Percentiles rank a stretch among this genome's conserved stretches.
Conservation (phyloP, 2,797 vertebrate genomes). For the Thalassophryne amazonica region DNA sequence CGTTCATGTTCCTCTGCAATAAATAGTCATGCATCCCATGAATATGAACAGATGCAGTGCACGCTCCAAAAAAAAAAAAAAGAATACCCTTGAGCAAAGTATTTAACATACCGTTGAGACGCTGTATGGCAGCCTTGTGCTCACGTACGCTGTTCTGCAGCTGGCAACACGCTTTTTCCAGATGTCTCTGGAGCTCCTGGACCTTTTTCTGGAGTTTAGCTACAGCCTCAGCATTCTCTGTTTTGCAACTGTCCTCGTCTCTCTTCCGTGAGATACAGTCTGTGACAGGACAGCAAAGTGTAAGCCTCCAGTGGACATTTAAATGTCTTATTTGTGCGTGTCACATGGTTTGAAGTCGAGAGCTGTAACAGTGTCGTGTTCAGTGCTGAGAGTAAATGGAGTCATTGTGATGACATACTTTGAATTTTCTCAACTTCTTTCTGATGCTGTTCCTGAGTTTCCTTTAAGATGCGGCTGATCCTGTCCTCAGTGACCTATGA, state of each 20-base stretch:
- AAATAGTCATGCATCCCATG: not conserved
- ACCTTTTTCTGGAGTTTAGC: constrained; percentile 80
- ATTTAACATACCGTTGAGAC: constrained; percentile 73
- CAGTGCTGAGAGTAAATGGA: not conserved
- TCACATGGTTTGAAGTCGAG: not conserved
- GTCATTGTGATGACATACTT: constrained; percentile 40
- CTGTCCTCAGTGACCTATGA: constrained; percentile 69
- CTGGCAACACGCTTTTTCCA: constrained; percentile 82
- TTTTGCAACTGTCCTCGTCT: constrained; percentile 59
- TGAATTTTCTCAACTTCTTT: constrained; percentile 63
- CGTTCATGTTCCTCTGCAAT: constrained; percentile 78
- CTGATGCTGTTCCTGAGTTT: constrained; percentile 66
- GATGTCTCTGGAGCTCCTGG: constrained; percentile 82
- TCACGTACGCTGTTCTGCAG: constrained; percentile 83
- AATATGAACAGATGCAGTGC: not conserved
- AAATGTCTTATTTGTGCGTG: not conserved
- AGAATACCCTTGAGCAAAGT: not conserved
- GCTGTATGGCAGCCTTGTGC: constrained; percentile 72
- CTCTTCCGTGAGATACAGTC: constrained; percentile 41
- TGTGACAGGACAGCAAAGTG: no score
- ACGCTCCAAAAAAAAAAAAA: not conserved
- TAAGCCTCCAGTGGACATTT: no score
- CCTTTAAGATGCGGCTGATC: constrained; percentile 59
- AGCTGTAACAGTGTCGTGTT: not conserved
- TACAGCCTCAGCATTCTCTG: constrained; percentile 67